phyloP scores from a whole-genome alignment of 2,113 vertebrate species.

The Apus apus region DNA sequence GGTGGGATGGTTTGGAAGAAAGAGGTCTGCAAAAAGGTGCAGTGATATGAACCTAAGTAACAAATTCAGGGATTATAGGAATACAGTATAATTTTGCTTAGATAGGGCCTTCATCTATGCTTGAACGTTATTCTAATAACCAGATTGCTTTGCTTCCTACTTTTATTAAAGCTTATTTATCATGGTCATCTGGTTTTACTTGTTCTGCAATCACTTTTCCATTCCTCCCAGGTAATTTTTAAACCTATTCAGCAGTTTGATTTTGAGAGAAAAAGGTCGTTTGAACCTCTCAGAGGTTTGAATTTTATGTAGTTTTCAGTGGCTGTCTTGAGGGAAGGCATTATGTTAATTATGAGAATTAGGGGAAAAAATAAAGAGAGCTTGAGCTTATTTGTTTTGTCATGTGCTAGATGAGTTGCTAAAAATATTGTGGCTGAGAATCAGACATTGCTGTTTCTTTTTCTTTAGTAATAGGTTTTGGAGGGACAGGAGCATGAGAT shows the following conservation, averaged over 20 bases:
- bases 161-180: not conserved
- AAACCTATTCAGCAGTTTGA: not conserved
- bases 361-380: not conserved
- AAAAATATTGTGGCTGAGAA: not conserved
- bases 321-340: not conserved
- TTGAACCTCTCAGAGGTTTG: not conserved
- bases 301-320: not conserved
- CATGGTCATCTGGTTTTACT: not conserved
- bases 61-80: not conserved
- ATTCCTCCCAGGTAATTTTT: not conserved
- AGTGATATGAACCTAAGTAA: not conserved
- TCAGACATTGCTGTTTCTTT: not conserved
- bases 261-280: not conserved
- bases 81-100: not conserved
- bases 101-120: not conserved
- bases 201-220: not conserved
- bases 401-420: not conserved
- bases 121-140: not conserved
- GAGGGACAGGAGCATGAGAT: accelerated
- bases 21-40: not conserved
- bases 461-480: not conserved
- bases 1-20: not conserved
- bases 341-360: not conserved
- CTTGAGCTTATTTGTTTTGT: not conserved
- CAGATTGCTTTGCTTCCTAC: not conserved